These are phyloP conservation scores for Tigriopus californicus DNA, from an alignment of 2,888 invertebrate species.

Conservation along the genomic window DNA sequence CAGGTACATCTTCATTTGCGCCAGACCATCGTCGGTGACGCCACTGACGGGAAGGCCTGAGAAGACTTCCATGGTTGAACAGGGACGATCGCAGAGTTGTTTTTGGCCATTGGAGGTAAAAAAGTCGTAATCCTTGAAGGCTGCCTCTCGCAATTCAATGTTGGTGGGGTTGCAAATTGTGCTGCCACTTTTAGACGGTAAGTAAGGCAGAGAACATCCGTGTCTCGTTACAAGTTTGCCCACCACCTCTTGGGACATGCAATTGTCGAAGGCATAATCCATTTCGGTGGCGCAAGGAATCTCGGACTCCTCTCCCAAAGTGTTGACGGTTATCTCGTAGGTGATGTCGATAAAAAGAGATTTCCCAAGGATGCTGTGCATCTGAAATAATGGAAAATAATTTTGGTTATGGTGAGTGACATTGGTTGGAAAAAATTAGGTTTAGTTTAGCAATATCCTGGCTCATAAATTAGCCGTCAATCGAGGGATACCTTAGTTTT, in stretches of 20 bases:
- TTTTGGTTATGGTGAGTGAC: no score
- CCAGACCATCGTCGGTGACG: neutral
- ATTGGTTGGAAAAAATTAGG: neutral
- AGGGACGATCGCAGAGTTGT: constrained; percentile 2
- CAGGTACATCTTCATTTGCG: neutral
- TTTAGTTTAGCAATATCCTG: neutral
- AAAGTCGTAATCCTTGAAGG: neutral
- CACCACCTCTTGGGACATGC: neutral
- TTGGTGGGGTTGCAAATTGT: neutral
- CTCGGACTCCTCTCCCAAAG: neutral
- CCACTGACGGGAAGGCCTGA: neutral
- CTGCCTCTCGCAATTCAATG: neutral
- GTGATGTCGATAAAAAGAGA: neutral
- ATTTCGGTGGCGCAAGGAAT: neutral
- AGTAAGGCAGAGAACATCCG: constrained; percentile 1
- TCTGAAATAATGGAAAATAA: neutral
- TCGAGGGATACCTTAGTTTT: neutral
- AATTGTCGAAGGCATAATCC: neutral
- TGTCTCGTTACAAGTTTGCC: neutral
- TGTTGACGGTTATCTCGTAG: constrained; percentile 1
- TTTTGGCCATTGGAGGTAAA: neutral
- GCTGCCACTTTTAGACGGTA: neutral
- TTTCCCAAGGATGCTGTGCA: neutral
- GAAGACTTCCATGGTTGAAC: constrained; percentile 8
- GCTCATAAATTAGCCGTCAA: no score